phyloP scores from a whole-genome alignment of 2,113 vertebrate genomes.

The Rhizomys pruinosus region DNA sequence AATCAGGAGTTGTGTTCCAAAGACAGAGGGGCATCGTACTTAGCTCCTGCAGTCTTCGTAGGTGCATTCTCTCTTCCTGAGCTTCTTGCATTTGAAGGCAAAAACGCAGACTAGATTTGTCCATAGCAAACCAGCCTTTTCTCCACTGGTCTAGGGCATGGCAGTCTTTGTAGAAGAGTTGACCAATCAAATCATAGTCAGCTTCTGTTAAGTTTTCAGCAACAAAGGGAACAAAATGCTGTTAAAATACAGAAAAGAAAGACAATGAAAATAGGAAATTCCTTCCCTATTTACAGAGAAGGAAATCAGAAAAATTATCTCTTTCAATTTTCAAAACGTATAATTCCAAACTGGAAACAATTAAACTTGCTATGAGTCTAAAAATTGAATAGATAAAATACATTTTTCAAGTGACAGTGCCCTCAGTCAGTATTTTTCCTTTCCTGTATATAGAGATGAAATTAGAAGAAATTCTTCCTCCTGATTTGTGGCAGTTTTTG shows the following conservation, averaged over 20 bases:
- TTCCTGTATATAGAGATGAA: neutral
- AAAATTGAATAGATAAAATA: neutral
- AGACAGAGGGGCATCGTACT: slow-evolving; percentile 88
- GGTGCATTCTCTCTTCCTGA: slow-evolving; percentile 90
- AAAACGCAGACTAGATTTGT: slow-evolving; percentile 91
- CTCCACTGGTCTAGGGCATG: slow-evolving; percentile 95
- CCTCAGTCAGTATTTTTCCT: neutral
- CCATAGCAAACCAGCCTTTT: slow-evolving; percentile 94
- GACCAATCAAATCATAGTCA: slow-evolving; percentile 93
- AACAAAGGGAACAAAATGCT: slow-evolving; percentile 92
- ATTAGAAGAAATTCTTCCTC: slow-evolving; percentile 17
- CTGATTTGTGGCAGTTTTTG: neutral
- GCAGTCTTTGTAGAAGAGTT: slow-evolving; percentile 95
- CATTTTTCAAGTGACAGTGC: neutral
- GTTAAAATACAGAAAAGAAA: slow-evolving; percentile 81
- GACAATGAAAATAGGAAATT: slow-evolving; percentile 68
- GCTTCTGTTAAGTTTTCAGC: slow-evolving; percentile 89
- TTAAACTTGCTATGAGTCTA: neutral
- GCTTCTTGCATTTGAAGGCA: slow-evolving; percentile 87
- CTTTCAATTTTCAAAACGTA: slow-evolving; percentile 41
- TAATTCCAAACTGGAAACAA: slow-evolving; percentile 36
- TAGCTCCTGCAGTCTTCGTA: slow-evolving; percentile 95
- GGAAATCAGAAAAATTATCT: neutral
- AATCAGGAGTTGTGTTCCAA: neutral
- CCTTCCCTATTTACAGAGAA: neutral